Evolutionary conservation across 2,797 vertebrate species (phyloP), one percentile per base, ranked within the genome.

Genomic region (Myripristis jacobus): DNA sequence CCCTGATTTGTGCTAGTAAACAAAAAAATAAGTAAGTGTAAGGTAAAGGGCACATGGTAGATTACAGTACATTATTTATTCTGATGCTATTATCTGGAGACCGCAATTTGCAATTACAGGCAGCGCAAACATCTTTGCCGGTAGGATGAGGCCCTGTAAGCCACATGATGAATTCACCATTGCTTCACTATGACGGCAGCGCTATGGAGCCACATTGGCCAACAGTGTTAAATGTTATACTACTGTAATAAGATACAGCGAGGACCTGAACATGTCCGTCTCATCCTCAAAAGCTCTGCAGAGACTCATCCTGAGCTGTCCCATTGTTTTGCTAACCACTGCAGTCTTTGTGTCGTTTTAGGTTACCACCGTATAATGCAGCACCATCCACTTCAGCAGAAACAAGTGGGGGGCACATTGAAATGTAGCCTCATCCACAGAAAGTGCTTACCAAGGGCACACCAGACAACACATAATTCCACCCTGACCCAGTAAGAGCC

Each of bases 321-420:
- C 63, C 44, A 43, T 79, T 77, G 52, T 90, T 91, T 82, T 87
- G 87, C 91, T 69, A 84, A 79, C 84, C 67, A 62, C 83, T 85
- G 91, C 91, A 91, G 83, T 85, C 81, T 83, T 43, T 66, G 66
- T 67, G 88, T 75, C 52, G 92, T 87, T 91, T 94, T 83, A 82
- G 79, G 90, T 93, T 94, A 92, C 92, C 65, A 31, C 3, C 10
- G 62, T 65, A 84, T 88, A 91, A 89, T 81, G 73, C 84, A 82
- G 79, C 75, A 75, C 67, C 74, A 73, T 89, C 84, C 50, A 79
- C 85, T 91, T 92, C 87, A 91, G 90, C 86, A 88, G 77, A 87
- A 91, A 87, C 73, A 41, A 73, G 48, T 27, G 18, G 64, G 75
- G 76, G 77, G 73, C 59, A 76, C 44, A 16, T 55, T 87, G 90